Evolutionary conservation across 2,888 invertebrate genomes (phyloP).

Genomic region (Tenthredo mesomela): DNA sequence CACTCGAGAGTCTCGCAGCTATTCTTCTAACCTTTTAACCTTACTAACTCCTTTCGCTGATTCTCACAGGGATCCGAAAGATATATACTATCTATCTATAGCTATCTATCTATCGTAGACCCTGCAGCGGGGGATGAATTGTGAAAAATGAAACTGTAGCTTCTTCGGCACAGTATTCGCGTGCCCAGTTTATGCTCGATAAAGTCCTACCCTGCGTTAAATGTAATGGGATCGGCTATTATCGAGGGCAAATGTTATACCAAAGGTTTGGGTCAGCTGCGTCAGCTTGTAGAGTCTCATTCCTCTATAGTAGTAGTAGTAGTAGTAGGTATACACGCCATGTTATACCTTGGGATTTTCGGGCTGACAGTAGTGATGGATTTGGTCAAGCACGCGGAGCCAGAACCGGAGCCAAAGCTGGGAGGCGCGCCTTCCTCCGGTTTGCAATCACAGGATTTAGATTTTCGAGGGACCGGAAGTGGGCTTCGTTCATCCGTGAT

Average conservation of each 20-base stretch:
- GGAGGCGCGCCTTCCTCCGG: not conserved
- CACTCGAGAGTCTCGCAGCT: slow-evolving; percentile 16
- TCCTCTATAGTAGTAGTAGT: no score
- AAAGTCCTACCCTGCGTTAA: slow-evolving; percentile 49
- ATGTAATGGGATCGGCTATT: slow-evolving; percentile 50
- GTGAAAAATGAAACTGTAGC: slow-evolving; percentile 38
- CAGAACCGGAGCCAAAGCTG: not conserved
- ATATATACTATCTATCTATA: no score
- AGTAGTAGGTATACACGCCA: not conserved
- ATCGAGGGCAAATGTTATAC: slow-evolving; percentile 50
- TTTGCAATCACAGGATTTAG: slow-evolving; percentile 34
- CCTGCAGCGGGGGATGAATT: slow-evolving; percentile 17
- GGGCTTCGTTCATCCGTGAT: not conserved
- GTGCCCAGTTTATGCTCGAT: slow-evolving; percentile 52
- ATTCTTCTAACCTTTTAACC: slow-evolving; percentile 23
- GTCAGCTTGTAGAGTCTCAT: slow-evolving; percentile 48
- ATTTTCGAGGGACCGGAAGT: not conserved
- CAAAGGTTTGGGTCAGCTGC: slow-evolving; percentile 52
- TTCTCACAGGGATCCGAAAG: not conserved
- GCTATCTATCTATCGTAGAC: not conserved
- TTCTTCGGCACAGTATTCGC: not conserved
- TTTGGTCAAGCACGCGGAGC: slow-evolving; percentile 29
- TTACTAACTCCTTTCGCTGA: slow-evolving; percentile 6
- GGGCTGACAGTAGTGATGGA: slow-evolving; percentile 44
- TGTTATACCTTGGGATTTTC: slow-evolving; percentile 5